These are phyloP conservation scores for Eutolmus rufibarbis DNA, from an alignment of 2,888 invertebrate species.

Conservation along the genomic window DNA sequence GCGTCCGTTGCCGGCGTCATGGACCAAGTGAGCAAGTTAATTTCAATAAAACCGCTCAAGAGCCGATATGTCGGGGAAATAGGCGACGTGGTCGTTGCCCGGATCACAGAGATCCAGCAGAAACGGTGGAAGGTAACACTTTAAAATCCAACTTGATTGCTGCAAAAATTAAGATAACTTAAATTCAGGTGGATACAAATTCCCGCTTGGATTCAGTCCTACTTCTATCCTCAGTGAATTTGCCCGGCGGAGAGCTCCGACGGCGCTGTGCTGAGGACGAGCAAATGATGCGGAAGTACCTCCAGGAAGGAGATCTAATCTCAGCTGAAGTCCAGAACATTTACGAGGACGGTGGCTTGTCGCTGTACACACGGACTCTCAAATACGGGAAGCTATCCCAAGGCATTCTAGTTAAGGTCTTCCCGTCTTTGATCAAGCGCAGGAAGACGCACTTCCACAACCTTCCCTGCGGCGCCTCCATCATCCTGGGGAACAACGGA, in stretches of 20 bases:
- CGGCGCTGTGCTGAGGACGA: constrained; percentile 95
- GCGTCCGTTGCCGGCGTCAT: constrained; percentile 95
- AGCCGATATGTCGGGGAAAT: constrained; percentile 92
- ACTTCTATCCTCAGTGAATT: constrained; percentile 89
- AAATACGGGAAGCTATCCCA: constrained; percentile 96
- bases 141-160: neutral
- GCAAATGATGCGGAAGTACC: constrained; percentile 93
- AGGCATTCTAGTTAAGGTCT: constrained; percentile 88
- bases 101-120: constrained; percentile 93
- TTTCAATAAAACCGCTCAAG: constrained; percentile 90
- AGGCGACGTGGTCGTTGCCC: constrained; percentile 95
- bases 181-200: constrained; percentile 79
- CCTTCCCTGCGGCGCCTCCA: constrained; percentile 86
- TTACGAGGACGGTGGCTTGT: constrained; percentile 88
- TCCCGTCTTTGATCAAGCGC: constrained; percentile 88
- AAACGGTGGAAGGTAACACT: constrained; percentile 79
- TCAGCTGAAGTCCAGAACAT: constrained; percentile 97
- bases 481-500: constrained; percentile 96
- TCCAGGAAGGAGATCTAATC: constrained; percentile 94
- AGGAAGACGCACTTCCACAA: constrained; percentile 97
- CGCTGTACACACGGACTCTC: constrained; percentile 92
- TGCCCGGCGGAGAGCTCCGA: constrained; percentile 96
- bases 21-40: constrained; percentile 92
- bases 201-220: constrained; percentile 87
- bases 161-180: neutral